A percentile compares a stretch with the other conserved stretches of the same genome.
Evolutionary conservation across 1,140 invertebrate genomes (phyloP).

Genomic region (Drosophila truncata): DNA sequence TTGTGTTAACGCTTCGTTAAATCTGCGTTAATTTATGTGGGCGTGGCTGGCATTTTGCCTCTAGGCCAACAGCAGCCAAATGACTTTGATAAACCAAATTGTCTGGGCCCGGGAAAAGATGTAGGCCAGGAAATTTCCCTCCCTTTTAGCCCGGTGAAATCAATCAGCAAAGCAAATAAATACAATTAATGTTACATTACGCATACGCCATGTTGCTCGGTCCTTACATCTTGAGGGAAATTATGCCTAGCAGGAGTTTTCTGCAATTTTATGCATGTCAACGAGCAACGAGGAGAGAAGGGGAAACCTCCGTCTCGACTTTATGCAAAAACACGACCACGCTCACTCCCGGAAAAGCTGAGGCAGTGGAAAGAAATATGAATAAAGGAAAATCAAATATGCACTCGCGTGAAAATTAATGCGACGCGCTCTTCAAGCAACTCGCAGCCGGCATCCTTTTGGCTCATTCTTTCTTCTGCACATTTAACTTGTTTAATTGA

Average conservation of each 20-base stretch:
- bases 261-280: slow-evolving; percentile 75
- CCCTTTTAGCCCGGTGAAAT: slow-evolving; percentile 41
- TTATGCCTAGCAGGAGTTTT: slow-evolving; percentile 62
- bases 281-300: slow-evolving; percentile 22
- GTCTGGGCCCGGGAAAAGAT: slow-evolving; percentile 45
- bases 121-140: slow-evolving; percentile 28
- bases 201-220: slow-evolving; percentile 64
- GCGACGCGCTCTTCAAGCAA: slow-evolving; percentile 51
- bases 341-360: neutral
- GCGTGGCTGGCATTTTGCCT: slow-evolving; percentile 48
- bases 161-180: slow-evolving; percentile 80
- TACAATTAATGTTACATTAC: slow-evolving; percentile 80
- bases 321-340: slow-evolving; percentile 53
- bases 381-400: slow-evolving; percentile 78
- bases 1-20: slow-evolving; percentile 74
- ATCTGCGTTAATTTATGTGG: slow-evolving; percentile 77
- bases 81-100: slow-evolving; percentile 81
- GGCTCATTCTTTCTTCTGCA: neutral
- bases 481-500: slow-evolving; percentile 61
- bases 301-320: slow-evolving; percentile 5
- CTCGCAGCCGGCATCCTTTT: slow-evolving; percentile 36
- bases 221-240: slow-evolving; percentile 31
- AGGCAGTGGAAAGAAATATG: slow-evolving; percentile 42
- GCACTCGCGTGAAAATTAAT: slow-evolving; percentile 77
- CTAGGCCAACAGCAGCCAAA: slow-evolving; percentile 54